Evolutionary conservation across 2,888 invertebrate species (phyloP), one percentile per base, ranked within the genome.

Genomic region (Orchesella flavescens): DNA sequence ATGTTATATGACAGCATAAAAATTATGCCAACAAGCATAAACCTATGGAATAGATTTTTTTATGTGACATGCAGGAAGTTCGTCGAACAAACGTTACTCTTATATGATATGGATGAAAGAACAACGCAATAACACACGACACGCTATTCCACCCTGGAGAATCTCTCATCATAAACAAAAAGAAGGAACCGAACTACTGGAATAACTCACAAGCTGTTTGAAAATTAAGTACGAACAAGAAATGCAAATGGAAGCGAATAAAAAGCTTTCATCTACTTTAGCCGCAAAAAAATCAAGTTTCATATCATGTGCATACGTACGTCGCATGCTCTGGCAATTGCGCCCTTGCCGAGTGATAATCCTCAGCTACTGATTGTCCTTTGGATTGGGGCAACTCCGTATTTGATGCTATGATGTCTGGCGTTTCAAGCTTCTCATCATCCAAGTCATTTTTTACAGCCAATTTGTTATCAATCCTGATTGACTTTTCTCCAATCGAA

Each of bases 401-500:
- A 15, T 75, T 75, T n/a, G 69, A 77, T 1, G 73, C 79, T 13
- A 75, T 69, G 12, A 77, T 71, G 43, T 76, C 83, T 5, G 84
- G 74, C 13, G 84, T 71, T 15, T 80, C 80, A 10, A 76, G 19
- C 65, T 76, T 69, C 63, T 71, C 71, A 0, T 68, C 84, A 12
- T 53, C 53, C n/a, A n/a, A n/a, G 4, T 74, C 68, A 13, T 83
- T 69, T 53, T 80, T 71, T 10, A 84, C 53, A 13, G 85, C 81
- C 49, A 87, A 68, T 63, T 85, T 85, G 63, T 85, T 85, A 68
- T 87, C 85, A 65, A 87, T 82, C 34, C 82, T 46, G 21, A 84
- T 76, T 23, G 86, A 85, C 46, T 87, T 85, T 49, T 87, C 87
- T 7, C 86, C 87, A 23, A 88, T 77, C 13, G 87, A 86, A 84